phyloP scores from a whole-genome alignment of 1,140 invertebrate genomes.

The Araneus ventricosus region DNA sequence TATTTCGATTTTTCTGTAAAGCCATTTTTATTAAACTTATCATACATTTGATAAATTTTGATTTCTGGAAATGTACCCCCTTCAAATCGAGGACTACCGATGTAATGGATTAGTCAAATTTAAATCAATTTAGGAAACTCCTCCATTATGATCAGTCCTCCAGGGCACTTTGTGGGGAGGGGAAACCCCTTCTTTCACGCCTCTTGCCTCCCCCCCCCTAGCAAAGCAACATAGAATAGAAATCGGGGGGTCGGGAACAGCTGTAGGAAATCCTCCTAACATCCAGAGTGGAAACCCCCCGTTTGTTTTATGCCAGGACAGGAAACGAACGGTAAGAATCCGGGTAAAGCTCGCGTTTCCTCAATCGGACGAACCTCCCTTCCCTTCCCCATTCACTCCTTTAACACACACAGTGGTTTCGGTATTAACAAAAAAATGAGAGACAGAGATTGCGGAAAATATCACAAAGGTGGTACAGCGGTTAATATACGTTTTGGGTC shows the following conservation, averaged over 20 bases:
- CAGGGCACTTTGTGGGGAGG: neutral
- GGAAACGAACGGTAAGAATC: constrained; percentile 60
- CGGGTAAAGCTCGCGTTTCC: constrained; percentile 69
- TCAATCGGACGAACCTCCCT: neutral
- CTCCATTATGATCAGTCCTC: neutral
- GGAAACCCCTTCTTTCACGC: constrained; percentile 22
- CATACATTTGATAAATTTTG: too few species aligned
- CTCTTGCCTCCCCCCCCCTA: neutral
- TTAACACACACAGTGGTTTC: neutral
- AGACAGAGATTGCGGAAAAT: neutral
- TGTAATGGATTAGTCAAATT: neutral
- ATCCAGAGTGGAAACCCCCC: neutral
- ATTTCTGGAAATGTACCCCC: too few species aligned
- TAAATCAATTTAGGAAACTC: neutral
- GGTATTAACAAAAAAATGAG: neutral
- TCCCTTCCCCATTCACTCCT: neutral
- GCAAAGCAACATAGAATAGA: neutral
- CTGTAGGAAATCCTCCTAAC: constrained; percentile 67
- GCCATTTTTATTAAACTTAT: too few species aligned
- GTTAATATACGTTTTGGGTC: neutral
- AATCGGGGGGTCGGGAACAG: neutral
- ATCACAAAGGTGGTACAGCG: neutral
- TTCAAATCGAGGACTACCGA: too few species aligned
- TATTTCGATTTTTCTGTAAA: too few species aligned
- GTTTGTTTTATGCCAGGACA: constrained; percentile 50